Evolutionary conservation across 2,113 vertebrate genomes (phyloP).

Genomic region (Aramus guarauna): DNA sequence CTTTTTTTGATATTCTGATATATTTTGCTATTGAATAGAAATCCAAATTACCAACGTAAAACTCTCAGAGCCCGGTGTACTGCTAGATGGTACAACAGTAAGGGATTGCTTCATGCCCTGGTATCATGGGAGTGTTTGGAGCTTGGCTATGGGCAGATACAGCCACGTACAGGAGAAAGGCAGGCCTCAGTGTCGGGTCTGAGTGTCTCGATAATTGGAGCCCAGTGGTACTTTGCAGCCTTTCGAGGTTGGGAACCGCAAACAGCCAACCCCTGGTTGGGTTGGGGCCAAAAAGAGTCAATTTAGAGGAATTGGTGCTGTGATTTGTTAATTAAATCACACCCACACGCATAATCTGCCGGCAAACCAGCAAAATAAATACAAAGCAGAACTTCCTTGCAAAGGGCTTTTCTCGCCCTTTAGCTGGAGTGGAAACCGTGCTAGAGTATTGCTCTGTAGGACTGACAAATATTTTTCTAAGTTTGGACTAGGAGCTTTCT

Average conservation of each 20-base stretch:
- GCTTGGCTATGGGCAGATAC: neutral
- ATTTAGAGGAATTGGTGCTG: slow-evolving; percentile 13
- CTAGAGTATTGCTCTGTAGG: neutral
- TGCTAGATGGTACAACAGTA: rapidly evolving
- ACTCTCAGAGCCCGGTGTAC: neutral
- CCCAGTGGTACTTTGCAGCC: neutral
- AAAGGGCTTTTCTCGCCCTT: rapidly evolving
- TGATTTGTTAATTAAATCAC: slow-evolving; percentile 23
- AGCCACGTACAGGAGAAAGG: neutral
- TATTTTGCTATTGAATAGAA: neutral
- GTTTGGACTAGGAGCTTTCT: slow-evolving; percentile 16
- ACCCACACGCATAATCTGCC: neutral
- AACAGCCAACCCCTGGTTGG: neutral
- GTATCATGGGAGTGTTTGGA: neutral
- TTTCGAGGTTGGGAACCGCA: neutral
- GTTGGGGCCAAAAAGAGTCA: neutral
- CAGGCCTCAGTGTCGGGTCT: rapidly evolving
- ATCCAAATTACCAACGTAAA: neutral
- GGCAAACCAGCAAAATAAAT: neutral
- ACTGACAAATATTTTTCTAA: slow-evolving; percentile 18
- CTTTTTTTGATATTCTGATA: neutral
- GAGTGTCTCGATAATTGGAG: neutral
- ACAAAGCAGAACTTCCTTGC: neutral
- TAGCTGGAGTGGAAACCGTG: neutral
- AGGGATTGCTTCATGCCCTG: neutral